Evolutionary conservation across 30 jellyfish, hydroid and myxozoan species (phyloP).

Genomic region (Sanderia malayensis): DNA sequence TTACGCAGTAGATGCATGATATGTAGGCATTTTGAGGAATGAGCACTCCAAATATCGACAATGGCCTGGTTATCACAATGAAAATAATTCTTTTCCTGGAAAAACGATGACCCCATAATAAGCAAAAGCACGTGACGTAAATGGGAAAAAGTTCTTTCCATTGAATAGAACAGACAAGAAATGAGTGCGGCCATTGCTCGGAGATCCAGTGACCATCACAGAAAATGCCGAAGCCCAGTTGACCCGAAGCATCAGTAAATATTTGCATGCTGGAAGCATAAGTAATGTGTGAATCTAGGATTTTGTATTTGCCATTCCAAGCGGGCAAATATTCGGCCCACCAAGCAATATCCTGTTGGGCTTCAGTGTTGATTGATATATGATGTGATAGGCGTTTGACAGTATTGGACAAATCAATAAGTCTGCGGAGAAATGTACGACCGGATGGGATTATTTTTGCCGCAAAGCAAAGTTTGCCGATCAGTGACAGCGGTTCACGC

Average conservation of each 20-base stretch:
- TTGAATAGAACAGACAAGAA: not conserved
- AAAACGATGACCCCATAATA: not conserved
- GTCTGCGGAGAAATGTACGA: too few relatives aligned
- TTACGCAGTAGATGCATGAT: too few relatives aligned
- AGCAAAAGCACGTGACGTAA: not conserved
- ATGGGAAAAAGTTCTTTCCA: too few relatives aligned
- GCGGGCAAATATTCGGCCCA: not conserved
- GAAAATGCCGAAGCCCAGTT: too few relatives aligned
- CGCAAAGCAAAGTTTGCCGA: constrained; percentile 17
- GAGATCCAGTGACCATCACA: not conserved
- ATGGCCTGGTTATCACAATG: not conserved
- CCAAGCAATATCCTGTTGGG: too few relatives aligned
- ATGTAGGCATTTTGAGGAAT: too few relatives aligned
- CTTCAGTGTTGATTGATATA: constrained; percentile 3
- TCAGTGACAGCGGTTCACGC: not conserved
- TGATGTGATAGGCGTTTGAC: not conserved
- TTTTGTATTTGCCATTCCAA: too few relatives aligned
- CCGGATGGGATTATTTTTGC: constrained; percentile 8
- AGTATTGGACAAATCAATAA: too few relatives aligned
- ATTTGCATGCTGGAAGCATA: too few relatives aligned
- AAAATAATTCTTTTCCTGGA: not conserved
- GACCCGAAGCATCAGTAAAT: too few relatives aligned
- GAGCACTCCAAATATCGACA: not conserved
- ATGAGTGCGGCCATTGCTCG: not conserved
- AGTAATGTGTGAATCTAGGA: too few relatives aligned